These are phyloP conservation scores for Danionella dracula DNA, from an alignment of 2,797 vertebrate species.

Conservation along the genomic window DNA sequence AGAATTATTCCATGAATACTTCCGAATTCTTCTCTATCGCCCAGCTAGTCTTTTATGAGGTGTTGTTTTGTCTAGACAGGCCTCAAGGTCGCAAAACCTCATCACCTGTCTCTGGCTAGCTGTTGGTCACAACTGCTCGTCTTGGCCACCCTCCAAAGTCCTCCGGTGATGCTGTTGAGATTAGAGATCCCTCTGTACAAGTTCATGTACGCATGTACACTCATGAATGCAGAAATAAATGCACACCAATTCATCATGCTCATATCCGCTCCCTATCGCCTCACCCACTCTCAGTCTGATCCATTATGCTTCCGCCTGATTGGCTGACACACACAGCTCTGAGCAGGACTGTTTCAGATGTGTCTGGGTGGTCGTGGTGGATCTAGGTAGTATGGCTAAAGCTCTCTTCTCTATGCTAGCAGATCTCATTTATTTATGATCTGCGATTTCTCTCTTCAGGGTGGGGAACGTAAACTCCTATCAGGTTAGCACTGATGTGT, in stretches of 20 bases:
- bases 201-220: constrained; percentile 4
- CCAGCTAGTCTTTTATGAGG: not conserved
- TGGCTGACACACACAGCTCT: constrained; percentile 30
- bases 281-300: not conserved
- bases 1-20: not conserved
- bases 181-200: constrained; percentile 21
- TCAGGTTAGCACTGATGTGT: constrained; percentile 13
- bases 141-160: constrained; percentile 23
- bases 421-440: constrained; percentile 39
- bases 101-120: constrained; percentile 1
- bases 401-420: constrained; percentile 6
- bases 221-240: constrained; percentile 4
- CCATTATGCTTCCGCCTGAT: not conserved
- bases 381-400: constrained; percentile 4
- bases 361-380: constrained; percentile 24
- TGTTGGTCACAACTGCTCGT: not conserved
- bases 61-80: not conserved
- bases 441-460: constrained; percentile 21
- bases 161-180: not conserved
- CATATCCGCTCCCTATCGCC: not conserved
- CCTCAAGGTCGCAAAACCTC: constrained; percentile 40
- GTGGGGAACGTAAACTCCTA: constrained; percentile 14
- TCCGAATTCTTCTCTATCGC: not conserved
- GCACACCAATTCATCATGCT: not conserved
- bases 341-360: constrained; percentile 32